Conservation (phyloP, 1,140 invertebrate species). For the Pogonomyrmex barbatus region DNA sequence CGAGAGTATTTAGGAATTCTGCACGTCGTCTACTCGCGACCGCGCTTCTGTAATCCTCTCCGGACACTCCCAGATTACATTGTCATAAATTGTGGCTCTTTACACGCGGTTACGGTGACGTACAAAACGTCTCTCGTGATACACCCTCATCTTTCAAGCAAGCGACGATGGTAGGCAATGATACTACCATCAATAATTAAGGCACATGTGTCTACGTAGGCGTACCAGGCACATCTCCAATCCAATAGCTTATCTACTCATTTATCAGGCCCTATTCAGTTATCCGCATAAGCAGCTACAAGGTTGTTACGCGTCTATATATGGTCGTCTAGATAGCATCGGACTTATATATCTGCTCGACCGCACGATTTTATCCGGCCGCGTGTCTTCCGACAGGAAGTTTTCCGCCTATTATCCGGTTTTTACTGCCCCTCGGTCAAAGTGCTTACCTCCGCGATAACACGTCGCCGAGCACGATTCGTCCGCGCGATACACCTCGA, state of each 20-base stretch:
- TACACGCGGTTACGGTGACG: constrained; percentile 24
- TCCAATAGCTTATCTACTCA: constrained; percentile 36
- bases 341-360: constrained; percentile 3
- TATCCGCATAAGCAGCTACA: constrained; percentile 30
- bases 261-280: constrained; percentile 34
- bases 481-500: neutral
- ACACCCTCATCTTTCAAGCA: neutral
- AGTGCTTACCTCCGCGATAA: constrained; percentile 26
- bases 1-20: constrained; percentile 52
- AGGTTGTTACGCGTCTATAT: constrained; percentile 15
- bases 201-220: neutral
- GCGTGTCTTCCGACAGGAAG: constrained; percentile 49
- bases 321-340: constrained; percentile 51
- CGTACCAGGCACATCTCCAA: neutral
- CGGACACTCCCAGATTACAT: constrained; percentile 47
- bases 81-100: constrained; percentile 53
- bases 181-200: constrained; percentile 4
- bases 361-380: constrained; percentile 47
- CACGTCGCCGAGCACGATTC: constrained; percentile 3
- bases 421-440: constrained; percentile 43
- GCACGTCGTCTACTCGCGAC: constrained; percentile 29
- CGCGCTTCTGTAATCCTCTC: constrained; percentile 51
- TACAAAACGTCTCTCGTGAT: constrained; percentile 22
- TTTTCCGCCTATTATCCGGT: constrained; percentile 59
- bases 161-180: neutral